A percentile compares a stretch with the other conserved stretches of the same genome.
Evolutionary conservation across 2,113 vertebrate genomes (phyloP).

Genomic region (Gnathonemus longibarbis): DNA sequence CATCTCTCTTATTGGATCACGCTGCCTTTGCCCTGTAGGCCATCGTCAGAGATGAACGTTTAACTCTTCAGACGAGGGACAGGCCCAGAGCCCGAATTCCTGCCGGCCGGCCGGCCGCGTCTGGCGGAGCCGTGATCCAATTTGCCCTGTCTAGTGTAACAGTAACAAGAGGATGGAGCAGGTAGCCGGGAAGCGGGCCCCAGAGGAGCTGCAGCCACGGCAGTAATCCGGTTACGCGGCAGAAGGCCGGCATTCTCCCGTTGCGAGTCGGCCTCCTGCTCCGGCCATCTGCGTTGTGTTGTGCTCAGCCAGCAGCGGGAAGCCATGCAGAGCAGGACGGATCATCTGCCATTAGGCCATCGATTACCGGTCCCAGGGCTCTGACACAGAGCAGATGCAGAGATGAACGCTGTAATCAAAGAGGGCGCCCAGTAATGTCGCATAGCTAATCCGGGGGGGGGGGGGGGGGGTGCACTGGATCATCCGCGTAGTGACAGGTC

Average conservation of each 20-base stretch:
- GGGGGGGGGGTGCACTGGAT: background rate
- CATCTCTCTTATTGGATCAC: constrained; percentile 27
- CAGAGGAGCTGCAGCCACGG: constrained; percentile 47
- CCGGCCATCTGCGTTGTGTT: constrained; percentile 45
- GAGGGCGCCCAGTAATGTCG: constrained; percentile 51
- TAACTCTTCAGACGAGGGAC: constrained; percentile 40
- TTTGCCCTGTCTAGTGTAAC: constrained; percentile 33
- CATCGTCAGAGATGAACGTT: constrained; percentile 34
- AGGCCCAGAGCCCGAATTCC: constrained; percentile 43
- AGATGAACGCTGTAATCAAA: constrained; percentile 53
- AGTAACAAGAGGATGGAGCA: constrained; percentile 9
- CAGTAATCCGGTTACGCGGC: constrained; percentile 56
- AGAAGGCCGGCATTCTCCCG: constrained; percentile 35
- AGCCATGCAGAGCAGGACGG: constrained; percentile 40
- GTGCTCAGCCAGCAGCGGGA: constrained; percentile 28
- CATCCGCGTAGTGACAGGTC: background rate
- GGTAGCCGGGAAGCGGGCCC: constrained; percentile 39
- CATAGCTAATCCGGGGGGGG: constrained; percentile 33
- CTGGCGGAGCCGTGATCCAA: constrained; percentile 57
- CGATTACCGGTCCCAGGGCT: constrained; percentile 61
- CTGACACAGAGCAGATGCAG: constrained; percentile 54
- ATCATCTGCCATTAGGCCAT: constrained; percentile 61
- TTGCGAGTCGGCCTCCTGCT: constrained; percentile 12
- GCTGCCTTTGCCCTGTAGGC: constrained; percentile 37
- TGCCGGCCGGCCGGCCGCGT: constrained; percentile 40